Percentiles rank a stretch among this genome's conserved stretches.
Evolutionary conservation across 2,797 vertebrate genomes (phyloP).

Genomic region (Microhierax caerulescens): DNA sequence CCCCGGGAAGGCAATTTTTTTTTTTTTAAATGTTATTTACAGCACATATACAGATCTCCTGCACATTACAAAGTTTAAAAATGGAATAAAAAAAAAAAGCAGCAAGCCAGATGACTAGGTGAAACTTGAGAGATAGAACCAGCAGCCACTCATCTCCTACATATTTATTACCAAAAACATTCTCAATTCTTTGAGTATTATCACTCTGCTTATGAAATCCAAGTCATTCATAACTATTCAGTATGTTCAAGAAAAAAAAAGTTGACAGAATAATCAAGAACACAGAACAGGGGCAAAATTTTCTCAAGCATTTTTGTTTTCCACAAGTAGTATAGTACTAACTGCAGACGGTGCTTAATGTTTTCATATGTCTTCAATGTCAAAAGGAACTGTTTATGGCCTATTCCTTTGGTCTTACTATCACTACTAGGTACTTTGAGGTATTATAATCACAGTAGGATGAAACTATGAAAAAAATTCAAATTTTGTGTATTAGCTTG

Average conservation of each 20-base stretch:
- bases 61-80: neutral
- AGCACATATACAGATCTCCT: neutral
- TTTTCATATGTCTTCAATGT: neutral
- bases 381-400: neutral
- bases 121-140: neutral
- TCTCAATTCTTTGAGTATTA: neutral
- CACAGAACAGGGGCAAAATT: neutral
- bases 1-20: accelerated
- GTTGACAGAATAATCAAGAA: neutral
- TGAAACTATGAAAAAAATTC: neutral
- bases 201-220: neutral
- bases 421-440: neutral
- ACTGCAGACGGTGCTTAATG: neutral
- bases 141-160: neutral
- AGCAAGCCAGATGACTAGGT: neutral
- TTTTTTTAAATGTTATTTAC: neutral
- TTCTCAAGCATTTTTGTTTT: accelerated
- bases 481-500: neutral
- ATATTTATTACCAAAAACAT: neutral
- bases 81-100: neutral
- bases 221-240: neutral
- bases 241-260: neutral
- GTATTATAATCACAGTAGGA: accelerated
- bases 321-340: neutral
- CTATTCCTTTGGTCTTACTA: neutral